Evolutionary conservation across 2,113 vertebrate species (phyloP), one percentile per base, ranked within the genome.

Genomic region (Cathartes aura): DNA sequence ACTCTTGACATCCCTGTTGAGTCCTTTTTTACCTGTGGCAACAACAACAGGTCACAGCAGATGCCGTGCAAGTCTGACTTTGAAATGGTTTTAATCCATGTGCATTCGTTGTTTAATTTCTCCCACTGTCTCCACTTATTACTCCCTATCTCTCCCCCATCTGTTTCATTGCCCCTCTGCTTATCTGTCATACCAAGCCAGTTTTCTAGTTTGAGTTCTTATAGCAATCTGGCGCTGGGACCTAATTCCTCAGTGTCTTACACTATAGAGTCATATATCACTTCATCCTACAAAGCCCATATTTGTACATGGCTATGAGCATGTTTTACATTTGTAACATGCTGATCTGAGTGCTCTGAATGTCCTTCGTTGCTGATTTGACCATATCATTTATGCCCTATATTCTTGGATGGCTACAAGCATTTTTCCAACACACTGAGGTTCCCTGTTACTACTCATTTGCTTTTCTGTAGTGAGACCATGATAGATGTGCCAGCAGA

Each of bases 311-410:
- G 56, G 14, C 29, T 66, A 8, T 12, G 7, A 79, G 24, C 29
- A n/a, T 18, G 22, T 48, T 52, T 45, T 38, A 74, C 9, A 26
- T 82, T 63, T 50, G 32, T 45, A 42, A 62, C 47, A 23, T 38
- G 43, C 22, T 92, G 79, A 26, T 79, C 66, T 32, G 32, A 71
- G 43, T 32, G 21, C 42, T 66, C 42, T 53, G 50, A 53, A 79
- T 58, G 74, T 45, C 40, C 42, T 38, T 45, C 0, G 0, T 19
- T 75, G 17, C 38, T 43, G 32, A 38, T 74, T 74, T 59, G 32
- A 59, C 14, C 7, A 2, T 47, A 38, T 23, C 9, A n/a, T 14
- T 62, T 8, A 40, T 12, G 18, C 0, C 0, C 12, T 43, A 18
- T 30, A 36, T 30, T 87, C 60, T 19, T 70, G 50, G 74, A 52